Conservation (phyloP, 1,140 invertebrate genomes). For the Leptopilina clavipes region DNA sequence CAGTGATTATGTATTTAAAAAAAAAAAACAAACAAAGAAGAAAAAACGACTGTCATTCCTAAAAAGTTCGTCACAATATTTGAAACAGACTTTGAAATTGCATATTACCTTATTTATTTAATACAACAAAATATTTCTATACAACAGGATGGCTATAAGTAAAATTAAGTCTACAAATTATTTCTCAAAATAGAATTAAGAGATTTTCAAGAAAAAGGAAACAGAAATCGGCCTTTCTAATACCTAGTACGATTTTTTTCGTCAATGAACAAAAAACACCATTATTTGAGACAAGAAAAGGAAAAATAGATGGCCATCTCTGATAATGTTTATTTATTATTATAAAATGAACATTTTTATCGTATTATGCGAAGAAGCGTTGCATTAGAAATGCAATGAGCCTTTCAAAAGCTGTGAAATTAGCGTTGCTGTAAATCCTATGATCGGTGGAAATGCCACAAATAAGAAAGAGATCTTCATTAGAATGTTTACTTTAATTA, state of each 20-base stretch:
- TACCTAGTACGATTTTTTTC: too few species aligned
- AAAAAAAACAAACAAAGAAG: too few species aligned
- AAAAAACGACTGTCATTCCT: constrained; percentile 52
- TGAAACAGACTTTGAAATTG: constrained; percentile 25
- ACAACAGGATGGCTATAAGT: constrained; percentile 11
- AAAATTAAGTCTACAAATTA: not conserved
- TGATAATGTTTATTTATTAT: constrained; percentile 30
- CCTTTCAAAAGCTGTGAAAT: constrained; percentile 51
- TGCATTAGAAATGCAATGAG: constrained; percentile 47
- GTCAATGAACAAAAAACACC: too few species aligned
- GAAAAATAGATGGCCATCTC: not conserved
- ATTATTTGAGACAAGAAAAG: not conserved
- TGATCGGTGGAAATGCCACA: constrained; percentile 10
- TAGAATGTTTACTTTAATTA: not conserved
- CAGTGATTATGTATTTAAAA: constrained; percentile 50
- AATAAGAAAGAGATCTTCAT: constrained; percentile 1
- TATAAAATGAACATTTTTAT: constrained; percentile 37
- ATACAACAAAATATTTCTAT: not conserved
- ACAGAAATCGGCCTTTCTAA: too few species aligned
- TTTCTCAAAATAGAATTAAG: not conserved
- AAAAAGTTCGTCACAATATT: constrained; percentile 45
- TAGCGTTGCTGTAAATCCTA: constrained; percentile 27
- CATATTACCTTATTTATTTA: constrained; percentile 21
- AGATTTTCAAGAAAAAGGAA: not conserved
- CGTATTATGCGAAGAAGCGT: constrained; percentile 44